Conservation (phyloP, 1,140 invertebrate species). For the Zaprionus davidi region DNA sequence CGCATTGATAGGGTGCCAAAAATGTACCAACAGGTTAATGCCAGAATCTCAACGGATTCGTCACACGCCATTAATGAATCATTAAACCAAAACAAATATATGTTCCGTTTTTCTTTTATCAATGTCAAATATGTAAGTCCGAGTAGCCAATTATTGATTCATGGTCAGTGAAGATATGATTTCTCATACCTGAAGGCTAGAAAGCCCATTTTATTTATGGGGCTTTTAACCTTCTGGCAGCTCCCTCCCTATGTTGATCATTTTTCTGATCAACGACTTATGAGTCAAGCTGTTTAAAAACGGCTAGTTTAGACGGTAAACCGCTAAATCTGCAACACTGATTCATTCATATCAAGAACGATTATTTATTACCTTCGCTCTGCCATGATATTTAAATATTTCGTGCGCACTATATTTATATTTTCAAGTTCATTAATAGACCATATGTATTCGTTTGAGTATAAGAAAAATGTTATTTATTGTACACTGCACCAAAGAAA, state of each 20-base stretch:
- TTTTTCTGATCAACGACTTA: not conserved
- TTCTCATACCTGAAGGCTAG: conserved; percentile 21
- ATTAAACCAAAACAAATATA: conserved; percentile 22
- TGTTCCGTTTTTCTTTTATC: conserved; percentile 53
- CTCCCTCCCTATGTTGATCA: not conserved
- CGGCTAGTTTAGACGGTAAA: not conserved
- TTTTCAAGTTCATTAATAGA: conserved; percentile 69
- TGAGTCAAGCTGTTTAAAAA: not conserved
- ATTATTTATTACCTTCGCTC: conserved; percentile 37
- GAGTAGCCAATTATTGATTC: conserved; percentile 52
- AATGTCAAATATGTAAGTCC: conserved; percentile 63
- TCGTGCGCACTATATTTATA: conserved; percentile 50
- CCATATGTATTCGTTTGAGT: conserved; percentile 6
- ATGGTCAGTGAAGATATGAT: conserved; percentile 53
- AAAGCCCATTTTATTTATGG: conserved; percentile 1
- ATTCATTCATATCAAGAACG: not conserved
- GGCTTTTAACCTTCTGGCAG: conserved; percentile 50
- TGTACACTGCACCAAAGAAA: conserved; percentile 17
- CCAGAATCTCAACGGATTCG: conserved; percentile 58
- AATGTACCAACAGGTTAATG: conserved; percentile 60
- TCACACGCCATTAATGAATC: conserved; percentile 72
- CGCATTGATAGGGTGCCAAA: conserved; percentile 57
- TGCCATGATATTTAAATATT: conserved; percentile 34
- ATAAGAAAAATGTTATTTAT: conserved; percentile 46
- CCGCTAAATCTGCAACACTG: conserved; percentile 14